These are phyloP conservation scores for Mionectes macconnelli DNA, from an alignment of 2,113 vertebrate species.

Conservation along the genomic window DNA sequence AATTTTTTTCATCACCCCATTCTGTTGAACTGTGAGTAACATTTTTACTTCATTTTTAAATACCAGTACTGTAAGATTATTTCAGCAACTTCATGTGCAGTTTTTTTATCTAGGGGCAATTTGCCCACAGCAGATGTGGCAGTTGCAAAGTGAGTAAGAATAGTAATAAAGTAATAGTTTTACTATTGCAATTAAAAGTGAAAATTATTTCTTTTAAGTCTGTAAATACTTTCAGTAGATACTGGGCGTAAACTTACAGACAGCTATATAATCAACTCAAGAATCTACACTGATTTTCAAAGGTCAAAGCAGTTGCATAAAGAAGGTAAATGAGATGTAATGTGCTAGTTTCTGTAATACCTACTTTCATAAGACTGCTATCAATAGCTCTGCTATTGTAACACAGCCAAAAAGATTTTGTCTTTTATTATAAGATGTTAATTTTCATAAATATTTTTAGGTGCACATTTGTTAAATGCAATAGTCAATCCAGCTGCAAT, in stretches of 20 bases:
- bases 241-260: slow-evolving; percentile 9
- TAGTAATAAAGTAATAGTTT: slow-evolving; percentile 12
- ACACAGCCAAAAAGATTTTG: background rate
- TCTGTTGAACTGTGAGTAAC: slow-evolving; percentile 29
- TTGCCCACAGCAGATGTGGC: slow-evolving; percentile 25
- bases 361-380: background rate
- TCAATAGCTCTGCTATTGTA: background rate
- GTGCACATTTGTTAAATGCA: background rate
- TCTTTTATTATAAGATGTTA: background rate
- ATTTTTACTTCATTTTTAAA: slow-evolving; percentile 58
- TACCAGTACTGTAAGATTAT: slow-evolving; percentile 27
- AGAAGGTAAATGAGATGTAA: background rate
- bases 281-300: background rate
- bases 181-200: slow-evolving; percentile 26
- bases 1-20: background rate
- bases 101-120: slow-evolving; percentile 48
- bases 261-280: background rate
- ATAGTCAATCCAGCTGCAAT: background rate
- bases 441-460: background rate
- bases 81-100: slow-evolving; percentile 5
- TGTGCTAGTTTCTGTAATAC: background rate
- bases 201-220: background rate
- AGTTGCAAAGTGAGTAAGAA: slow-evolving; percentile 2
- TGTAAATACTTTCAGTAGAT: slow-evolving; percentile 6
- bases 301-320: background rate